phyloP scores from a whole-genome alignment of 1,140 invertebrate genomes.

The Macrocentrus cingulum region DNA sequence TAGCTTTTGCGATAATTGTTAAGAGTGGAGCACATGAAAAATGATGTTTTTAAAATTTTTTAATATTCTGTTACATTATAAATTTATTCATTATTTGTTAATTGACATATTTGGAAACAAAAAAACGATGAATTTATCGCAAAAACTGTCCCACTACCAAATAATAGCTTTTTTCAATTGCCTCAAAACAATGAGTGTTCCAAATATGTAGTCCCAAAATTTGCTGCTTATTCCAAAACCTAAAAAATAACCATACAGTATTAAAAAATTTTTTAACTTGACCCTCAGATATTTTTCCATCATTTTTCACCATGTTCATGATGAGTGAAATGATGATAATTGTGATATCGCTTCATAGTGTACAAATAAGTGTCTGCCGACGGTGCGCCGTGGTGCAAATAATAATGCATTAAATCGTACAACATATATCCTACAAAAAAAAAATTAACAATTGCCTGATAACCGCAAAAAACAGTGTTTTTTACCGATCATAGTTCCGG shows the following conservation, averaged over 20 bases:
- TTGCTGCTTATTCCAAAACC: slow-evolving; percentile 73
- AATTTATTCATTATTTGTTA: slow-evolving; percentile 17
- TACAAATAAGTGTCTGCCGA: slow-evolving; percentile 66
- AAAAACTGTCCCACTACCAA: slow-evolving; percentile 56
- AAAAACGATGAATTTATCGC: slow-evolving; percentile 6
- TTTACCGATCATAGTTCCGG: slow-evolving; percentile 64
- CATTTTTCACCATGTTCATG: slow-evolving; percentile 66
- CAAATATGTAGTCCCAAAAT: slow-evolving; percentile 71
- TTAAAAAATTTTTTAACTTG: slow-evolving; percentile 17
- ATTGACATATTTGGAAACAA: too few species aligned
- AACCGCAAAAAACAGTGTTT: slow-evolving; percentile 18
- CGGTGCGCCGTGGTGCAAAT: slow-evolving; percentile 72
- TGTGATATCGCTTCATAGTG: slow-evolving; percentile 74
- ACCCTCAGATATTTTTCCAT: slow-evolving; percentile 12
- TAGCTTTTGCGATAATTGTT: too few species aligned
- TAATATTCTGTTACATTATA: slow-evolving; percentile 13
- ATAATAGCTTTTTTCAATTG: slow-evolving; percentile 63
- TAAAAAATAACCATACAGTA: slow-evolving; percentile 37
- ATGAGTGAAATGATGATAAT: slow-evolving; percentile 75
- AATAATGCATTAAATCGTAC: slow-evolving; percentile 78
- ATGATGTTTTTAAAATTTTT: slow-evolving; percentile 2
- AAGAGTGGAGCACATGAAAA: slow-evolving; percentile 9
- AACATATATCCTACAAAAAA: slow-evolving; percentile 66
- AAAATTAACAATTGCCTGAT: too few species aligned
- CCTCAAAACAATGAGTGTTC: slow-evolving; percentile 64